phyloP scores from a whole-genome alignment of 2,113 vertebrate genomes.

The Pica pica region DNA sequence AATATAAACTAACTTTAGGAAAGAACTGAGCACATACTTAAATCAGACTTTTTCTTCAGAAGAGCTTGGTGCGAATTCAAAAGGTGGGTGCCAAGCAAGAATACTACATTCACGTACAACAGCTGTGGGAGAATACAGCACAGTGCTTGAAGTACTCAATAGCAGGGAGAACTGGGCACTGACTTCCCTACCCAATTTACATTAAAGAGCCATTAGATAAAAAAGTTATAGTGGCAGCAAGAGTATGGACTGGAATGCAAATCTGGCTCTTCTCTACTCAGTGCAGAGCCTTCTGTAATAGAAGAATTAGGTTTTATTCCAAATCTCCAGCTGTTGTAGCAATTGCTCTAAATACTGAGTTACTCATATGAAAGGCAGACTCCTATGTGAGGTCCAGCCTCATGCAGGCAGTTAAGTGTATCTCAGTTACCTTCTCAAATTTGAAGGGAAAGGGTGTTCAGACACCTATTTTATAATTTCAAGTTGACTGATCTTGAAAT shows the following conservation, averaged over 20 bases:
- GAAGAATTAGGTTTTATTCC: not conserved
- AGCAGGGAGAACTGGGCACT: not conserved
- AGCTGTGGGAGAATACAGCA: not conserved
- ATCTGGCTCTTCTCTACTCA: not conserved
- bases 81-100: not conserved
- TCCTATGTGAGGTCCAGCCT: not conserved
- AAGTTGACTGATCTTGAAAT: not conserved
- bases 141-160: not conserved
- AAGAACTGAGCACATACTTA: not conserved
- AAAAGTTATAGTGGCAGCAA: not conserved
- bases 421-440: not conserved
- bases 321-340: not conserved
- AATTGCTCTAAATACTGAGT: not conserved
- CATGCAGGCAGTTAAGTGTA: not conserved
- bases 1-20: not conserved
- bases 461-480: not conserved
- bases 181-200: not conserved
- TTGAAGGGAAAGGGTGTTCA: not conserved
- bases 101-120: not conserved
- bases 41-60: not conserved
- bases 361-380: not conserved
- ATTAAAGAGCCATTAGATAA: not conserved
- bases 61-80: not conserved
- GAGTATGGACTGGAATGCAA: not conserved
- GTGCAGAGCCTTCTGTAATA: not conserved